These are phyloP conservation scores for Aphelenchoides besseyi DNA, from an alignment of 1,140 invertebrate genomes.

Conservation along the genomic window DNA sequence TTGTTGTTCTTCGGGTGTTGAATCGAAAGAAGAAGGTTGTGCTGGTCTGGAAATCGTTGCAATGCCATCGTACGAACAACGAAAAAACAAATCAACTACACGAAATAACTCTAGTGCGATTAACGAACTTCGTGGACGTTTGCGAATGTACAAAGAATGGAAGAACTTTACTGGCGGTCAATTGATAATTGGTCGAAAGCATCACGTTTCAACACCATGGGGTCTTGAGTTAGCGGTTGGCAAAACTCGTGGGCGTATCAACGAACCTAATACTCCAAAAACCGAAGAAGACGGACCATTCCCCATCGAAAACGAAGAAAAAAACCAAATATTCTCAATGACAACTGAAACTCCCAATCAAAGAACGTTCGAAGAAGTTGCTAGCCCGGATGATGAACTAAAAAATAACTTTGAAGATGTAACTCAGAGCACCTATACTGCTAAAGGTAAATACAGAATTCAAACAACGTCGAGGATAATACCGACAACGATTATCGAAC, in stretches of 20 bases:
- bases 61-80: background rate
- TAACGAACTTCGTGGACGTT: slow-evolving; percentile 6
- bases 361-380: too few species aligned
- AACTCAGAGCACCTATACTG: too few species aligned
- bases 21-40: background rate
- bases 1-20: background rate
- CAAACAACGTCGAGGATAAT: background rate
- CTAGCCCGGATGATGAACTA: too few species aligned
- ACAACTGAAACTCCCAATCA: too few species aligned
- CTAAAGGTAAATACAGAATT: too few species aligned
- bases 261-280: background rate
- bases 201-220: background rate
- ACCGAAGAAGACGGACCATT: background rate
- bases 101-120: background rate
- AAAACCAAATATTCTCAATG: too few species aligned
- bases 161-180: slow-evolving; percentile 12
- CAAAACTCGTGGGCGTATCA: background rate
- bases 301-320: background rate
- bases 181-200: background rate
- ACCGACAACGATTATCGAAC: background rate
- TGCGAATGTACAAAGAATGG: background rate
- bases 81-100: background rate
- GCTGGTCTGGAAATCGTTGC: background rate
- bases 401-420: too few species aligned
- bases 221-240: background rate